Evolutionary conservation across 2,797 vertebrate genomes (phyloP).

Genomic region (Lepus townsendii): DNA sequence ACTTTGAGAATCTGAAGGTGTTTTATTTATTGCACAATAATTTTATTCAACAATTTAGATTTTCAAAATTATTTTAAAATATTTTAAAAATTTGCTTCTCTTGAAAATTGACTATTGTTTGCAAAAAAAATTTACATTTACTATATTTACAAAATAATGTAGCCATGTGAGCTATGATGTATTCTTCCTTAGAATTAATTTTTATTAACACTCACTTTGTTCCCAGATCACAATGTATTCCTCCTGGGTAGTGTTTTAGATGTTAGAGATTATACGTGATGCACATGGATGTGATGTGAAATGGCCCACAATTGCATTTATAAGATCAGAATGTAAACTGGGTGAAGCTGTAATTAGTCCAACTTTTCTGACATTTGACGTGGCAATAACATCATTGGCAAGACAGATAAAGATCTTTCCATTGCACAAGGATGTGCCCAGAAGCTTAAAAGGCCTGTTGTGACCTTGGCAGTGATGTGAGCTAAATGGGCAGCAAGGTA

Average conservation of each 20-base stretch:
- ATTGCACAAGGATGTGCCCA: neutral
- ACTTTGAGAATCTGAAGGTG: neutral
- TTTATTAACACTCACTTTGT: constrained; percentile 15
- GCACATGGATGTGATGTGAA: constrained; percentile 2
- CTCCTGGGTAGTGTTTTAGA: constrained; percentile 9
- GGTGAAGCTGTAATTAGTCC: constrained; percentile 37
- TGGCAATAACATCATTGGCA: neutral
- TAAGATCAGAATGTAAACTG: constrained; percentile 40
- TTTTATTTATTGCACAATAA: constrained; percentile 7
- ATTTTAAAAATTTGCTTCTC: neutral
- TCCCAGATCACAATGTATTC: constrained; percentile 37
- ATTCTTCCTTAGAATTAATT: constrained; percentile 43
- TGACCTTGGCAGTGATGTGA: constrained; percentile 1
- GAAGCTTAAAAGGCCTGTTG: neutral
- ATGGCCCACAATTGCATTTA: neutral
- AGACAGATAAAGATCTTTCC: constrained; percentile 37
- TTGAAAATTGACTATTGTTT: constrained; percentile 39
- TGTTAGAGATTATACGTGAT: constrained; percentile 50
- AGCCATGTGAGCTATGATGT: neutral
- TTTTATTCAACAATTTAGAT: neutral
- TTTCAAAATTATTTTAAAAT: neutral
- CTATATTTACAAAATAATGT: neutral
- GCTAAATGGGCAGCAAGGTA: neutral
- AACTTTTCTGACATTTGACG: constrained; percentile 42
- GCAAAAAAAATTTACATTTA: neutral